Conservation (phyloP, 2,797 vertebrate genomes). For the Harpagifer antarcticus region DNA sequence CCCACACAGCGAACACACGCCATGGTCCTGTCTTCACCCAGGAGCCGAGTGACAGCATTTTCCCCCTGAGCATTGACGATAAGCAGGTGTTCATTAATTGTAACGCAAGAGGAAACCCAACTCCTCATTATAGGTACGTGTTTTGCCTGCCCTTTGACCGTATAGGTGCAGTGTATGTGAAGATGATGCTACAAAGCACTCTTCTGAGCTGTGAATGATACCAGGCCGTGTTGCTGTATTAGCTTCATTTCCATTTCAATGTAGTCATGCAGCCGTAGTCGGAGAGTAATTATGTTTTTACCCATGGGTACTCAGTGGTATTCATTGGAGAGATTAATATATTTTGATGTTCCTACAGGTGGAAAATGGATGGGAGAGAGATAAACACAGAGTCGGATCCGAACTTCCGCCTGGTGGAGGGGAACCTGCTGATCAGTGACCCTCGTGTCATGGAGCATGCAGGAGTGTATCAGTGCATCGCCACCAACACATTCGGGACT, state of each 20-base stretch:
- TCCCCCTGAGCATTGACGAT: slow-evolving; percentile 91
- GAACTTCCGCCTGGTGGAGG: slow-evolving; percentile 90
- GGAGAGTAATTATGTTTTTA: slow-evolving; percentile 3
- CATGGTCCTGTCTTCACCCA: slow-evolving; percentile 93
- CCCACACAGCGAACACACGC: slow-evolving; percentile 83
- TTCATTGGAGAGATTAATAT: neutral
- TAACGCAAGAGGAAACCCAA: slow-evolving; percentile 92
- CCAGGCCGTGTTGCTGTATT: neutral
- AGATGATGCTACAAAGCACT: neutral
- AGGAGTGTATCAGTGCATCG: slow-evolving; percentile 92
- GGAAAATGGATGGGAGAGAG: slow-evolving; percentile 90
- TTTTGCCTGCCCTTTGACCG: slow-evolving; percentile 1
- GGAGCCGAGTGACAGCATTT: slow-evolving; percentile 90
- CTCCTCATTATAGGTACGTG: slow-evolving; percentile 87
- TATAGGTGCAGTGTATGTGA: neutral
- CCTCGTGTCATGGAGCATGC: slow-evolving; percentile 89
- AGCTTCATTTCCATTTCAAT: slow-evolving; percentile 7
- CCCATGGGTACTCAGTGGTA: neutral
- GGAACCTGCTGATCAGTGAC: slow-evolving; percentile 92
- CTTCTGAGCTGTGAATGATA: neutral
- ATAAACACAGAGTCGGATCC: slow-evolving; percentile 87
- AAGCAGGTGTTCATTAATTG: slow-evolving; percentile 93
- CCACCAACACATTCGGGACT: slow-evolving; percentile 91
- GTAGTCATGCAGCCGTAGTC: neutral
- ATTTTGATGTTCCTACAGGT: slow-evolving; percentile 78